These are phyloP conservation scores for Gerris lacustris DNA, from an alignment of 2,888 invertebrate genomes.

Conservation along the genomic window DNA sequence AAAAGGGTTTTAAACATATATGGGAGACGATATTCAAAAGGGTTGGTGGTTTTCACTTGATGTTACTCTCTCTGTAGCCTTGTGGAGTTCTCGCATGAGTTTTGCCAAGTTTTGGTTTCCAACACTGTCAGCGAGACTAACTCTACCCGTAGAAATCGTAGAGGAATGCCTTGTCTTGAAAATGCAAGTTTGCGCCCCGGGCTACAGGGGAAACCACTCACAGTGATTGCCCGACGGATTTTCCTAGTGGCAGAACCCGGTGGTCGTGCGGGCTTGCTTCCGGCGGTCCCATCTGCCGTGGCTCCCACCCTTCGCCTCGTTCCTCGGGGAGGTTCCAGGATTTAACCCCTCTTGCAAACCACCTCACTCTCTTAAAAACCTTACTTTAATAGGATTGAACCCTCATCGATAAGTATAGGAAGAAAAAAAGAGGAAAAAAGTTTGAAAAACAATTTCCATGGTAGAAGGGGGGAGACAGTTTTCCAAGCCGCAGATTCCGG, in stretches of 20 bases:
- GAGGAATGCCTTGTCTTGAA: not conserved
- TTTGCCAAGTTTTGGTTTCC: too few species aligned
- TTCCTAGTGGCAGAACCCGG: not conserved
- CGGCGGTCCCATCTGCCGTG: not conserved
- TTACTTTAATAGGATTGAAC: conserved; percentile 1
- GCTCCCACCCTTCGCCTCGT: not conserved
- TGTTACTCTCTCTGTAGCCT: too few species aligned
- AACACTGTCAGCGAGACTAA: too few species aligned
- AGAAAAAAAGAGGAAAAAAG: not conserved
- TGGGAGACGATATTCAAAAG: too few species aligned
- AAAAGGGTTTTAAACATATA: too few species aligned
- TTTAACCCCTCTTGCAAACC: not conserved
- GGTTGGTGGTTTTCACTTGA: too few species aligned
- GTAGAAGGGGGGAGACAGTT: not conserved
- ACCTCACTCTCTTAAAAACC: not conserved
- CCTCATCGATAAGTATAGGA: not conserved
- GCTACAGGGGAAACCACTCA: not conserved
- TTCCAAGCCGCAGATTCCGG: not conserved
- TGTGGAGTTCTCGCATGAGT: too few species aligned
- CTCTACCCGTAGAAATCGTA: too few species aligned
- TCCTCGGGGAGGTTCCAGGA: not conserved
- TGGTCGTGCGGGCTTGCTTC: not conserved
- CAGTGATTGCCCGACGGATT: not conserved
- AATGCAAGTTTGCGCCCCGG: not conserved
- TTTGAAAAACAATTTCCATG: not conserved